A percentile compares a stretch with the other conserved stretches of the same genome.
Evolutionary conservation across 2,113 vertebrate genomes (phyloP).

Genomic region (Gallinago paraguaiae): DNA sequence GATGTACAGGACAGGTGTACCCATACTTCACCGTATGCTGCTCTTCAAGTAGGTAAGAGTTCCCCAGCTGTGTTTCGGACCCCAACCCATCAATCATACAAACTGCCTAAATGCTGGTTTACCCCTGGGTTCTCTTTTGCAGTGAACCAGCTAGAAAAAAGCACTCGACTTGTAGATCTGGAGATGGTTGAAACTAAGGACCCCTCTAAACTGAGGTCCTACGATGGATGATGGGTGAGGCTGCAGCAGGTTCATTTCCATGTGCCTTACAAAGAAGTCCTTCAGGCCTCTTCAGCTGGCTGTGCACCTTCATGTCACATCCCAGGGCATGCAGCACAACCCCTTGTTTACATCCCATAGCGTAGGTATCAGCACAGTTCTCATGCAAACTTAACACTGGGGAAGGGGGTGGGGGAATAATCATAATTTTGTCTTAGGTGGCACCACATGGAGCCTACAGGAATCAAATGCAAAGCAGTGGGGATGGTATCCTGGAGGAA

Average conservation of each 20-base stretch:
- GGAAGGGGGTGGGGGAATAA: background rate
- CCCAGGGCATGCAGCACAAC: fast-evolving
- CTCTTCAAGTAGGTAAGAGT: background rate
- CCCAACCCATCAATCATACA: background rate
- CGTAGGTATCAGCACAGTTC: background rate
- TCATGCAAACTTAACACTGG: background rate
- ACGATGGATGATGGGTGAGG: fast-evolving
- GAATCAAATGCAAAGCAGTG: background rate
- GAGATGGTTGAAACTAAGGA: background rate
- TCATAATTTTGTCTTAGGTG: background rate
- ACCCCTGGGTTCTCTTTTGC: background rate
- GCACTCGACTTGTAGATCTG: background rate
- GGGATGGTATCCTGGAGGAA: background rate
- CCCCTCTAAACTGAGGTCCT: fast-evolving
- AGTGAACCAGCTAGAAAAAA: background rate
- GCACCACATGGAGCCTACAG: background rate
- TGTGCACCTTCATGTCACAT: background rate
- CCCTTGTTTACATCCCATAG: background rate
- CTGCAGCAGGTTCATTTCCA: background rate
- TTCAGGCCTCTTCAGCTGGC: background rate
- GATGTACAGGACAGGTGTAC: background rate
- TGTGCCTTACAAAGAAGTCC: background rate
- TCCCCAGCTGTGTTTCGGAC: background rate
- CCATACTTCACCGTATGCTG: too few species aligned
- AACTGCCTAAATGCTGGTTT: background rate